Evolutionary conservation across 37 sponge, comb jelly and placozoan genomes (phyloP).

Genomic region (Ianthella basta): DNA sequence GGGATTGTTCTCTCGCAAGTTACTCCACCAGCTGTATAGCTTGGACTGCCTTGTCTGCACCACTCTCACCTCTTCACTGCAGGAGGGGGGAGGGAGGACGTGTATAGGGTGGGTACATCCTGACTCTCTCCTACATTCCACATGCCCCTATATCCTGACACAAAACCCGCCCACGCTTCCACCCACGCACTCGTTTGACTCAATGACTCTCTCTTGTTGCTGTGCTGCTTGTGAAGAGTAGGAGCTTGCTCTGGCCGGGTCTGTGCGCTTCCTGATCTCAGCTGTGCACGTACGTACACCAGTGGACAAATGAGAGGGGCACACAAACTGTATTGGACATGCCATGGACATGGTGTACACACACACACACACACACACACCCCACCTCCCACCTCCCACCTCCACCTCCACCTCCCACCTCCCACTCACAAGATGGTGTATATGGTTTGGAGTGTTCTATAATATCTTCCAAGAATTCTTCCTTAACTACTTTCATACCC

Average conservation of each 20-base stretch:
- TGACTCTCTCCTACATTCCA: too few species aligned
- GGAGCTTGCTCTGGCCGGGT: slow-evolving; percentile 20
- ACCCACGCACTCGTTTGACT: slow-evolving; percentile 4
- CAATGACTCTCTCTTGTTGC: slow-evolving; percentile 3
- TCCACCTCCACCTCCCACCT: too few species aligned
- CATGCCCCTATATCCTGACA: too few species aligned
- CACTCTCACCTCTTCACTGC: slow-evolving; percentile 70
- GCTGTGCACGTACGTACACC: slow-evolving; percentile 22
- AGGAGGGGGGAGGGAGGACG: neutral
- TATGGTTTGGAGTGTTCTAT: too few species aligned
- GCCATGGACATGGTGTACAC: neutral
- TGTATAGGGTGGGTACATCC: too few species aligned
- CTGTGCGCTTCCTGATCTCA: slow-evolving; percentile 34
- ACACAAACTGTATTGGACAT: neutral
- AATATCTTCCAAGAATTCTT: too few species aligned
- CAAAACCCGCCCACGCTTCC: too few species aligned
- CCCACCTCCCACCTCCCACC: neutral
- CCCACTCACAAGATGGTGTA: too few species aligned
- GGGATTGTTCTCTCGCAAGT: slow-evolving; percentile 77
- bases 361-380: neutral
- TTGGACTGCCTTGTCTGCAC: slow-evolving; percentile 66
- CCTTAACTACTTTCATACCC: too few species aligned
- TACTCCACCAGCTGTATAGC: slow-evolving; percentile 68
- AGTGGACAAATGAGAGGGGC: neutral
- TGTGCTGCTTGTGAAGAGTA: neutral